Base-by-base conservation (phyloP, 2,797 vertebrate species). In the Manis javanica region DNA sequence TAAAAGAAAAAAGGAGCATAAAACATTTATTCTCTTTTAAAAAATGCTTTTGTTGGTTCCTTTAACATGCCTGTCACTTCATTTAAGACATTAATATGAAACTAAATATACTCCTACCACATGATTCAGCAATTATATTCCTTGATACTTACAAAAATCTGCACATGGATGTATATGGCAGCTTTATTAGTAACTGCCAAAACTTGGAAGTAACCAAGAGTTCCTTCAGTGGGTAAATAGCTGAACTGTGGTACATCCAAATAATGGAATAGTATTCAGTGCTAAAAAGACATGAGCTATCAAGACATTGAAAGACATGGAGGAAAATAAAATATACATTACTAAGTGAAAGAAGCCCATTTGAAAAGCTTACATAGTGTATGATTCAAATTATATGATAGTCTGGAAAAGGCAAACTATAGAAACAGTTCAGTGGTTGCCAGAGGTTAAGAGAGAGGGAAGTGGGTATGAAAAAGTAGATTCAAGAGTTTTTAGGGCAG, bases 51-150 rank as follows among this genome's bases (percentile, higher is more conserved):
- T 59, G 87, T 63, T 66, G 1, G 14, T 39, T 72, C 1, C 10
- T 69, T 95, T n/a, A 37, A 63, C 91, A 66, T 85, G 18, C 7
- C 12, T 2, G 5, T 63, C 77, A 74, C 59, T 46, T 63, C 8
- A 79, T 82, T 85, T 95, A 91, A 88, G 88, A 78, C 2, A 69
- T 61, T 77, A 59, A 79, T 63, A 64, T 79, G 64, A 71, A 85
- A 71, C 49, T 91, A 91, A 79, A 57, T 14, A 72, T 57, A 71
- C 1, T 55, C 24, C 55, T 91, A 86, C 14, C 46, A 19, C 23
- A 79, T 2, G 0, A 55, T 49, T 31, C 57, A 86, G 31, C 83
- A 72, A 37, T 46, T 31, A 14, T 9, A 16, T 15, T 90, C 59
- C 71, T 78, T 78, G 71, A 7, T 69, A 66, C 49, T 88, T 83